Evolutionary conservation across 2,113 vertebrate species (phyloP).

Genomic region (Gnathonemus echidnorhynchus): DNA sequence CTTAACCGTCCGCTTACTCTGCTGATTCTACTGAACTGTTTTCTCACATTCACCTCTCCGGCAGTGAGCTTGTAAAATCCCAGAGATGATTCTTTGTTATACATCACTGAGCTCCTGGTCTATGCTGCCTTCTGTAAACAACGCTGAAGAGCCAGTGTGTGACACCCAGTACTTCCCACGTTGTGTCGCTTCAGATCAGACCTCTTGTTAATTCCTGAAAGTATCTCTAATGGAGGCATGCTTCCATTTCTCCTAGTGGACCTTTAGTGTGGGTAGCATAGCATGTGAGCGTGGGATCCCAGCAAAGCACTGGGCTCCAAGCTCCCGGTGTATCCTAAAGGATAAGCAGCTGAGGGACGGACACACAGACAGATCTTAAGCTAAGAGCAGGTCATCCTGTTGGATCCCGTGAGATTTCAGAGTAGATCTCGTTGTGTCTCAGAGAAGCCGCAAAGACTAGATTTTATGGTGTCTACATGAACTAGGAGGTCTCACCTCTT

Average conservation of each 20-base stretch:
- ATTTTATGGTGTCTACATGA: neutral
- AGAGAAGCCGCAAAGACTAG: neutral
- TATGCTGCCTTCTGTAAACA: neutral
- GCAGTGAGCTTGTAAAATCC: neutral
- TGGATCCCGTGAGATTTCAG: neutral
- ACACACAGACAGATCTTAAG: neutral
- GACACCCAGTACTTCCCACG: neutral
- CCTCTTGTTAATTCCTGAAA: neutral
- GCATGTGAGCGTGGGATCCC: neutral
- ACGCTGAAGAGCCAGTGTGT: neutral
- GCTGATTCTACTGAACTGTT: neutral
- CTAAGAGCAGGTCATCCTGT: neutral
- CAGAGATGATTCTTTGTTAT: neutral
- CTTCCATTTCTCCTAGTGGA: neutral
- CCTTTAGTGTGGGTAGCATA: neutral
- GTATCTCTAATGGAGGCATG: neutral
- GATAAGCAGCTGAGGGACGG: neutral
- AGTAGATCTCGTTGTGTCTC: neutral
- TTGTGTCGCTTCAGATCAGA: neutral
- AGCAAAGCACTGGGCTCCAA: neutral
- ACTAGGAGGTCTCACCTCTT: conserved; percentile 70
- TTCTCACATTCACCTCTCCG: neutral
- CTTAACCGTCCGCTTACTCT: neutral
- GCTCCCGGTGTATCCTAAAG: neutral
- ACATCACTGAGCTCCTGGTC: neutral